Conservation (phyloP, 2,888 invertebrate species). For the Danaus chrysippus region DNA sequence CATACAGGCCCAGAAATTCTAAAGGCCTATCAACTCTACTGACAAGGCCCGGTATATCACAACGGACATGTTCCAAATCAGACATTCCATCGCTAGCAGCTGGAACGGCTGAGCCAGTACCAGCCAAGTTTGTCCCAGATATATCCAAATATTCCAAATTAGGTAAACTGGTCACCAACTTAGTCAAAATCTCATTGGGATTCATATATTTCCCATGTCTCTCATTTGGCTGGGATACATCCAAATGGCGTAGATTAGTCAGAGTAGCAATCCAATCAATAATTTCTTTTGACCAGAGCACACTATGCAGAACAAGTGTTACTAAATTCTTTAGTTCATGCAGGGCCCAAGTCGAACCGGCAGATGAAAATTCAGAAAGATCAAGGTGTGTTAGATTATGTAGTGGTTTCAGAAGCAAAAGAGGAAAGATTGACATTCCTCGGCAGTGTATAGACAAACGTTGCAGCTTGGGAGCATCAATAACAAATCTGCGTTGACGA, state of each 20-base stretch:
- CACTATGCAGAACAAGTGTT: conserved; percentile 90
- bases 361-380: conserved; percentile 82
- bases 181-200: conserved; percentile 85
- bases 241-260: conserved; percentile 83
- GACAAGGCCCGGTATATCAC: conserved; percentile 93
- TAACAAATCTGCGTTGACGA: conserved; percentile 70
- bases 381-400: conserved; percentile 83
- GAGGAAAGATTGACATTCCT: conserved; percentile 65
- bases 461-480: conserved; percentile 80
- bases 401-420: conserved; percentile 80
- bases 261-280: conserved; percentile 81
- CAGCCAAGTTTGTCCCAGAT: conserved; percentile 97
- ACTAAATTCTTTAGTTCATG: conserved; percentile 82
- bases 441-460: conserved; percentile 79
- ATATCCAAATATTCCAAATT: conserved; percentile 92
- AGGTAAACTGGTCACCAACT: conserved; percentile 86
- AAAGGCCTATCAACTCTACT: conserved; percentile 87
- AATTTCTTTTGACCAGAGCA: conserved; percentile 82
- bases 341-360: conserved; percentile 83
- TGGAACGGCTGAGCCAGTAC: conserved; percentile 84
- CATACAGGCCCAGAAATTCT: conserved; percentile 94
- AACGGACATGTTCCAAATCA: conserved; percentile 56
- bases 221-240: conserved; percentile 88
- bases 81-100: conserved; percentile 41
- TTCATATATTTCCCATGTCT: conserved; percentile 86